phyloP scores from a whole-genome alignment of 2,888 invertebrate species.

The Clivina fossor region DNA sequence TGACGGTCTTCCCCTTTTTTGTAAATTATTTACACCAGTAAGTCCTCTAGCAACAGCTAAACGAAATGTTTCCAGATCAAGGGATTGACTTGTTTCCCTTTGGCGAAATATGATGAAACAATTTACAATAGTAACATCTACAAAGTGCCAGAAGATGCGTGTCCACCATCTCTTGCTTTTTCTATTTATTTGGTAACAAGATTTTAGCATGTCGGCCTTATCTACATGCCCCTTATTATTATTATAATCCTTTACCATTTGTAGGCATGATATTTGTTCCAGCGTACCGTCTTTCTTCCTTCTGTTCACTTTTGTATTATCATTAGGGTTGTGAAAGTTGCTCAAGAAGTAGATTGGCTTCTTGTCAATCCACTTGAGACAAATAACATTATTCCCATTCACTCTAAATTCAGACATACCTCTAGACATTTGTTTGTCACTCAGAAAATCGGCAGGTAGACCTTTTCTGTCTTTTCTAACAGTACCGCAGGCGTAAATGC shows the following conservation, averaged over 20 bases:
- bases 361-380: slow-evolving; percentile 40
- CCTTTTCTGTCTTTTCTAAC: slow-evolving; percentile 38
- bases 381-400: slow-evolving; percentile 35
- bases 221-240: slow-evolving; percentile 13
- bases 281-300: not conserved
- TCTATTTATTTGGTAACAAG: slow-evolving; percentile 3
- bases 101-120: slow-evolving; percentile 3
- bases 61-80: slow-evolving; percentile 2
- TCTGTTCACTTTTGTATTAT: not conserved
- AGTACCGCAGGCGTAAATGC: slow-evolving; percentile 41
- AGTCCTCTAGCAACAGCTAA: not conserved
- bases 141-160: slow-evolving; percentile 7
- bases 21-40: not conserved
- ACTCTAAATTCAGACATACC: slow-evolving; percentile 42
- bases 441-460: slow-evolving; percentile 36
- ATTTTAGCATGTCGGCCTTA: slow-evolving; percentile 13
- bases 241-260: slow-evolving; percentile 8
- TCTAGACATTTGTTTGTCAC: slow-evolving; percentile 39
- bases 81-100: not conserved
- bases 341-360: slow-evolving; percentile 37
- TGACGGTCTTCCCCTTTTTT: slow-evolving; percentile 3
- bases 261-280: not conserved
- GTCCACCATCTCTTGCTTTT: slow-evolving; percentile 6
- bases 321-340: slow-evolving; percentile 1
- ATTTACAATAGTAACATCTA: slow-evolving; percentile 12